Conservation (phyloP, 2,797 vertebrate genomes). For the Helostoma temminkii region DNA sequence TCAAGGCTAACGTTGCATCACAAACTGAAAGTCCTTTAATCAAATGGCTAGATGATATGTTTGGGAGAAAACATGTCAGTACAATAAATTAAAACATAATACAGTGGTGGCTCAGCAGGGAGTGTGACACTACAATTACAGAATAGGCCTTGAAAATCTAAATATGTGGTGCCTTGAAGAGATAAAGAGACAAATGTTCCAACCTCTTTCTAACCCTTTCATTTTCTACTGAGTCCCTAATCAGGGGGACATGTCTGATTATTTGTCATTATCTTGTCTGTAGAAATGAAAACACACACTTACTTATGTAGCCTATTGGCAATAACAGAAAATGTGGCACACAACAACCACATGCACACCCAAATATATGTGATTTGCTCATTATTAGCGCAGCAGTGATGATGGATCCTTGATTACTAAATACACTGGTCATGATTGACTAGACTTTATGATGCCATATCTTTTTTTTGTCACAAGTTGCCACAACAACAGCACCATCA, state of each 20-base stretch:
- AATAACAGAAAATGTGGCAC: slow-evolving; percentile 9
- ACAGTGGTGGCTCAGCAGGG: slow-evolving; percentile 19
- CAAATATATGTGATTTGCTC: neutral
- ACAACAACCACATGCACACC: slow-evolving; percentile 15
- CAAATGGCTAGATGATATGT: slow-evolving; percentile 29
- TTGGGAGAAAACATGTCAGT: slow-evolving; percentile 14
- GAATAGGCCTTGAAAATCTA: slow-evolving; percentile 23
- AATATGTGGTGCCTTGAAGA: slow-evolving; percentile 30
- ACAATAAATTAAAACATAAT: slow-evolving; percentile 25
- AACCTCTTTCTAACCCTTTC: slow-evolving; percentile 45
- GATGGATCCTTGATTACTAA: slow-evolving; percentile 4
- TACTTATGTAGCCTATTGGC: neutral
- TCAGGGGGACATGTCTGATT: slow-evolving; percentile 65
- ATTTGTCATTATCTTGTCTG: slow-evolving; percentile 65
- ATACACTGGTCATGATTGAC: slow-evolving; percentile 27
- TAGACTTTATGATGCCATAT: slow-evolving; percentile 24
- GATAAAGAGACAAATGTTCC: slow-evolving; percentile 30
- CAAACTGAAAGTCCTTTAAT: slow-evolving; percentile 38
- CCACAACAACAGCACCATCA: neutral
- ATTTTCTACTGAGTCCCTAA: slow-evolving; percentile 61
- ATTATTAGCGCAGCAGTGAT: slow-evolving; percentile 15
- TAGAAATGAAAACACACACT: slow-evolving; percentile 54
- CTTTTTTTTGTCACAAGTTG: neutral
- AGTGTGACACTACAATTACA: slow-evolving; percentile 42
- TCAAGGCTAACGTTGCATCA: slow-evolving; percentile 31